Evolutionary conservation across 2,113 vertebrate genomes (phyloP), one percentile per base, ranked within the genome.

Genomic region (Nansenia antarctica): DNA sequence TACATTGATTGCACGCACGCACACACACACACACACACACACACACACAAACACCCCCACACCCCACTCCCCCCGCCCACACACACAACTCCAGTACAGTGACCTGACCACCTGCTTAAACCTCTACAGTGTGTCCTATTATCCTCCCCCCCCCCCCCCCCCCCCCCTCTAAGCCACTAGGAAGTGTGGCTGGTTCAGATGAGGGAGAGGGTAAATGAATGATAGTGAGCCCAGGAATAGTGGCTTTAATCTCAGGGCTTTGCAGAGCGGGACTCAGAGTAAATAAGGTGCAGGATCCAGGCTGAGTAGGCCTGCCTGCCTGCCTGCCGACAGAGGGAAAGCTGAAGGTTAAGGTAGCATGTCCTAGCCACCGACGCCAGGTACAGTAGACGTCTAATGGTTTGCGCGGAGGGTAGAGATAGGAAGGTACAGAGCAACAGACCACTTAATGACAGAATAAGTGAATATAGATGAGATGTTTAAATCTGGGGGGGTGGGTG

Each of bases 311-410:
- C 66, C 60, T 73, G 81, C n/a, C n/a, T n/a, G n/a, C n/a, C n/a
- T n/a, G n/a, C n/a, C n/a, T n/a, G n/a, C n/a, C n/a, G n/a, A n/a
- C 67, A 69, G 67, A 81, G 39, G 74, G 72, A n/a, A 81, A 85
- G 73, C 68, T 82, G 82, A 90, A 90, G 89, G 89, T 90, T 86
- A 90, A 88, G 77, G 80, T 76, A 79, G 77, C 78, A 74, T 74
- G 79, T 87, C 80, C 76, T 54, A 58, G 18, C 60, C 66, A 20
- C 58, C 53, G 65, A 70, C 54, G 22, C 67, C 78, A 67, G 70
- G n/a, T n/a, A n/a, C n/a, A n/a, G 34, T 65, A 26, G 32, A 58
- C 29, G 42, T 67, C 59, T 88, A 80, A 86, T 85, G 57, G 67
- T 65, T 72, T 42, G 69, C 77, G 71, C 66, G 54, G 65, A 69